These are phyloP conservation scores for Meriones unguiculatus DNA, from an alignment of 2,113 vertebrate genomes.

Conservation along the genomic window DNA sequence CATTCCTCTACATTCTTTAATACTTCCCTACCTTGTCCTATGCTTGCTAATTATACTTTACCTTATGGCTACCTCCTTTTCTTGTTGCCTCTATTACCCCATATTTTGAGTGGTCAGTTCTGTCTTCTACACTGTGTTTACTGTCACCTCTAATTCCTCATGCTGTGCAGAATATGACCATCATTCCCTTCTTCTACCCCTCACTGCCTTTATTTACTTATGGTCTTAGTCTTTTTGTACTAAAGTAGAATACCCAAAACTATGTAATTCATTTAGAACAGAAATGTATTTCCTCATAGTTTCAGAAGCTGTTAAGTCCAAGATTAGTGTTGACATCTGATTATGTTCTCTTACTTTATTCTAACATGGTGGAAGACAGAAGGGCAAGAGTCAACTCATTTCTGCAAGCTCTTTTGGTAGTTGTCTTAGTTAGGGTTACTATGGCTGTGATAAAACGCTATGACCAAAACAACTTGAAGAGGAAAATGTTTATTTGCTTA, in stretches of 20 bases:
- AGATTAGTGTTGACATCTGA: neutral
- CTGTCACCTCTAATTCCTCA: neutral
- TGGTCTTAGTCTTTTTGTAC: neutral
- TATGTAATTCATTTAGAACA: neutral
- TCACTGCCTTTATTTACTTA: neutral
- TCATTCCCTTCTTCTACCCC: neutral
- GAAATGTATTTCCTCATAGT: neutral
- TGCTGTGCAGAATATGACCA: neutral
- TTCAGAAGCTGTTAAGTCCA: neutral
- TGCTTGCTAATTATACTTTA: neutral
- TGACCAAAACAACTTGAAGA: neutral
- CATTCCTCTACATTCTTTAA: neutral
- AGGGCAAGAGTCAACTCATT: neutral
- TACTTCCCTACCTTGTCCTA: neutral
- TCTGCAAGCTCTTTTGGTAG: neutral
- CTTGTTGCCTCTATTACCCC: neutral
- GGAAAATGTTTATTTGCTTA: neutral
- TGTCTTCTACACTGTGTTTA: neutral
- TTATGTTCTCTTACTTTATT: neutral
- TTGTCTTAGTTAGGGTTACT: neutral
- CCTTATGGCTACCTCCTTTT: constrained; percentile 1
- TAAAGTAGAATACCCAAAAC: neutral
- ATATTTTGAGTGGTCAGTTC: neutral
- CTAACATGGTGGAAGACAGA: neutral
- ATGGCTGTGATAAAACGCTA: neutral